Evolutionary conservation across 2,888 invertebrate species (phyloP), one percentile per base, ranked within the genome.

Genomic region (Orthosia gracilis): DNA sequence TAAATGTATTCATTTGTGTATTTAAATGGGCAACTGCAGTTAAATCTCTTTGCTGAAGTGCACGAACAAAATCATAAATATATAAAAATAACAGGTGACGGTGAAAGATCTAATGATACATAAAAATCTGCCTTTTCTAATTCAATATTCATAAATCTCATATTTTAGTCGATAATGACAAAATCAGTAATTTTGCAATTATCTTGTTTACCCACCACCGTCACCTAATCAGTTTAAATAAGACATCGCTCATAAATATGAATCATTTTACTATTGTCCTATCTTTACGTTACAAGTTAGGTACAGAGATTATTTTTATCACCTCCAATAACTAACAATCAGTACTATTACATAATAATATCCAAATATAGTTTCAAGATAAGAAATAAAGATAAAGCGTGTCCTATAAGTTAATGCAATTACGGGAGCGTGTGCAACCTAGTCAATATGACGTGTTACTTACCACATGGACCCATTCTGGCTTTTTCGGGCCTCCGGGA

Each of bases 381-480:
- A 84, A 74, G 66, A 81, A 69, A 69, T 21, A 70, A 76, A 72
- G 73, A 78, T 75, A 78, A 77, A 18, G 70, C n/a, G 57, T 71
- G 69, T 47, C 68, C 73, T 69, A 77, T 62, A 72, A 73, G 78
- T 55, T 49, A 81, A 79, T 85, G 66, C 64, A 69, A 66, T 59
- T 76, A 82, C 69, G 66, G 57, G 76, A 77, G 76, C 74, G 68
- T 76, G 83, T 79, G 76, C 78, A 78, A 84, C 78, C 87, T 76
- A 76, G 73, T 78, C 87, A 84, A 85, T 92, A 82, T 87, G 40
- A 40, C 40, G 89, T 89, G 87, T 88, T 89, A 97, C 98, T 97
- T 96, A 98, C 98, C 97, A 99, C 98, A 92, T 99, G 99, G 85
- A 99, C 98, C 97, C 98, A 98, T 73, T 98, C 98, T 89, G 98